A percentile compares a stretch with the other conserved stretches of the same genome.
Conservation (phyloP, 2,888 invertebrate genomes). For the Andrena fulva region DNA sequence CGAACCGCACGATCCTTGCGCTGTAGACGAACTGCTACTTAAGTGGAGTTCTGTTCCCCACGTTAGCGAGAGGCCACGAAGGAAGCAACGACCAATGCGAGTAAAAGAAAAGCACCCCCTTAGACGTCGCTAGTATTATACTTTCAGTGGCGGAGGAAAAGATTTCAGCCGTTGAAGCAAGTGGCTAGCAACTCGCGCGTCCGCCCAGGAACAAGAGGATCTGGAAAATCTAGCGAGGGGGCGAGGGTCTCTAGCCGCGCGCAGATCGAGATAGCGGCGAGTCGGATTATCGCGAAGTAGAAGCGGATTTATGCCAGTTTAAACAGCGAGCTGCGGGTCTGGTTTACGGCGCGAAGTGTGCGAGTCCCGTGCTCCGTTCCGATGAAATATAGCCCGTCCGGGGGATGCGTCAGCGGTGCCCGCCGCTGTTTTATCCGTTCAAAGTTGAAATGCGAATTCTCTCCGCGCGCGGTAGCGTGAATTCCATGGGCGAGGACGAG, state of each 20-base stretch:
- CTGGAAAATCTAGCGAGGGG: constrained; percentile 22
- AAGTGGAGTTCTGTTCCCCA: too few species aligned
- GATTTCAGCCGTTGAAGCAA: not conserved
- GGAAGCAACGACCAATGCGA: too few species aligned
- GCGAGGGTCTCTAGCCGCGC: constrained; percentile 12
- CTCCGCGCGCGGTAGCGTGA: constrained; percentile 12
- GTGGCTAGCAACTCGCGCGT: not conserved
- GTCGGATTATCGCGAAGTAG: constrained; percentile 62
- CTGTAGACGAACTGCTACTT: not conserved
- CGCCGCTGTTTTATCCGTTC: constrained; percentile 52
- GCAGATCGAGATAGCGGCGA: constrained; percentile 39
- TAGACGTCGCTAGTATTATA: not conserved
- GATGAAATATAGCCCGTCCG: constrained; percentile 73
- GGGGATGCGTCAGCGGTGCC: constrained; percentile 54
- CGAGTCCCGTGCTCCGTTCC: constrained; percentile 58
- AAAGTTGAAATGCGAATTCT: constrained; percentile 42
- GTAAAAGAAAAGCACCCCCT: too few species aligned
- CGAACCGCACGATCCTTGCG: not conserved
- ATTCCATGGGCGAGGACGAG: constrained; percentile 19
- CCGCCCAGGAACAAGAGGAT: constrained; percentile 1
- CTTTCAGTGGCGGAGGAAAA: not conserved
- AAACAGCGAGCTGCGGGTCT: constrained; percentile 71
- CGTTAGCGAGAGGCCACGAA: too few species aligned
- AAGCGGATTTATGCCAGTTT: constrained; percentile 77
- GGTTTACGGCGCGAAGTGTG: constrained; percentile 70